These are phyloP conservation scores for Dysidea cf. avara DNA, from an alignment of 37 sponge, comb jelly and placozoan genomes.

Conservation along the genomic window DNA sequence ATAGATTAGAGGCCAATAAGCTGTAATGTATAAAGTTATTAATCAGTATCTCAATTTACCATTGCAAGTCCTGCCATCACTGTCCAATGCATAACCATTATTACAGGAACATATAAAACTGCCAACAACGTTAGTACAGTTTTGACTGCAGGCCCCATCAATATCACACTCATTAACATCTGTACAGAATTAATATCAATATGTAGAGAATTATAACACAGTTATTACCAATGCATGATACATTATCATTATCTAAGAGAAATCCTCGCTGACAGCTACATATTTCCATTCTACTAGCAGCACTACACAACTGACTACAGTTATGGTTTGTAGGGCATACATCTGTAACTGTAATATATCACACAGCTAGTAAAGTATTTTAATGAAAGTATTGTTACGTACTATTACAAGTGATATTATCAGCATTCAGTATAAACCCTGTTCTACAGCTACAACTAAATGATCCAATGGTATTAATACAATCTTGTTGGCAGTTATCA, in stretches of 20 bases:
- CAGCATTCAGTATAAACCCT: slow-evolving; percentile 31
- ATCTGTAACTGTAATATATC: too few relatives aligned
- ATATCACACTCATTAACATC: slow-evolving; percentile 11
- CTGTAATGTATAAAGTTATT: too few relatives aligned
- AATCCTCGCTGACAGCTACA: too few relatives aligned
- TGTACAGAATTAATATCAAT: background rate
- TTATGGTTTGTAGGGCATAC: too few relatives aligned
- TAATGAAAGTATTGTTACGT: background rate
- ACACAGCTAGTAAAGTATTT: too few relatives aligned
- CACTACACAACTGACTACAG: too few relatives aligned
- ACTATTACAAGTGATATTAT: slow-evolving; percentile 45
- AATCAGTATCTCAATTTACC: too few relatives aligned
- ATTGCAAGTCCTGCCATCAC: too few relatives aligned
- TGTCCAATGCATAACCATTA: too few relatives aligned
- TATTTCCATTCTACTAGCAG: too few relatives aligned
- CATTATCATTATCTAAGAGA: too few relatives aligned
- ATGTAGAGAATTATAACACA: background rate
- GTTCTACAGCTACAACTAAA: slow-evolving; percentile 21
- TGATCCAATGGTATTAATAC: slow-evolving; percentile 24
- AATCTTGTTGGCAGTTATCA: slow-evolving; percentile 48
- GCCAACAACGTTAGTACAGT: background rate
- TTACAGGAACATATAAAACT: background rate
- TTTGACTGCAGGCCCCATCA: background rate
- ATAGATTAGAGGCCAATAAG: too few relatives aligned
- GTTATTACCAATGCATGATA: background rate